phyloP scores from a whole-genome alignment of 1,140 invertebrate species.

The Onthophagus taurus region DNA sequence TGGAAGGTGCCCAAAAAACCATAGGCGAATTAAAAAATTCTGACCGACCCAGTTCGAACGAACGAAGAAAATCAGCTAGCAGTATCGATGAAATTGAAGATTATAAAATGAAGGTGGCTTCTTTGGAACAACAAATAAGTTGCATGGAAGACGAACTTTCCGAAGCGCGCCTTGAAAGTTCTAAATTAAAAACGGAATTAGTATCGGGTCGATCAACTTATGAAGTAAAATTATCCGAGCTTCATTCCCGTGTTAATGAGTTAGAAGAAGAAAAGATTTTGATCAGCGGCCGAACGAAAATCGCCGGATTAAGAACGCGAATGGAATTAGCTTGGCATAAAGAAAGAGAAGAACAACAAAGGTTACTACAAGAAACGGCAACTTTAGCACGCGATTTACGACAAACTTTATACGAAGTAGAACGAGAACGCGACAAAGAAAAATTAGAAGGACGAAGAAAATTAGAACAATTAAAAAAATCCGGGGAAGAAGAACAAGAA shows the following conservation, averaged over 20 bases:
- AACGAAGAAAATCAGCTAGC: conserved; percentile 38
- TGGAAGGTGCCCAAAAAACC: conserved; percentile 75
- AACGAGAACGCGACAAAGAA: conserved; percentile 82
- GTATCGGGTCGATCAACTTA: conserved; percentile 79
- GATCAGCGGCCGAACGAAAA: conserved; percentile 69
- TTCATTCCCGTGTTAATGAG: conserved; percentile 88
- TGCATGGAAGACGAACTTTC: conserved; percentile 83
- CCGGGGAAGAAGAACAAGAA: conserved; percentile 79
- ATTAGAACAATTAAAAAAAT: conserved; percentile 72
- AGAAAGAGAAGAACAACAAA: conserved; percentile 85
- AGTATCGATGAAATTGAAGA: conserved; percentile 53
- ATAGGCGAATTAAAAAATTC: conserved; percentile 61
- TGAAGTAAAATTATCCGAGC: conserved; percentile 80
- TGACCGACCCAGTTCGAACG: conserved; percentile 36
- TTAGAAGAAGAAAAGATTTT: conserved; percentile 75
- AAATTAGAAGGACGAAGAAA: conserved; percentile 75
- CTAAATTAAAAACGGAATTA: conserved; percentile 80
- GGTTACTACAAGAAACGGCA: conserved; percentile 82
- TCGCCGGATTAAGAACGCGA: conserved; percentile 74
- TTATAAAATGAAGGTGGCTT: conserved; percentile 52
- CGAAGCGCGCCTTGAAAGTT: conserved; percentile 69
- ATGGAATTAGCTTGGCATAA: conserved; percentile 94
- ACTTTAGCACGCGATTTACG: conserved; percentile 80
- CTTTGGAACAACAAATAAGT: conserved; percentile 72
- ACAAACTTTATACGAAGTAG: conserved; percentile 80